phyloP scores from a whole-genome alignment of 2,113 vertebrate species.

The Speoplatyrhinus poulsoni region DNA sequence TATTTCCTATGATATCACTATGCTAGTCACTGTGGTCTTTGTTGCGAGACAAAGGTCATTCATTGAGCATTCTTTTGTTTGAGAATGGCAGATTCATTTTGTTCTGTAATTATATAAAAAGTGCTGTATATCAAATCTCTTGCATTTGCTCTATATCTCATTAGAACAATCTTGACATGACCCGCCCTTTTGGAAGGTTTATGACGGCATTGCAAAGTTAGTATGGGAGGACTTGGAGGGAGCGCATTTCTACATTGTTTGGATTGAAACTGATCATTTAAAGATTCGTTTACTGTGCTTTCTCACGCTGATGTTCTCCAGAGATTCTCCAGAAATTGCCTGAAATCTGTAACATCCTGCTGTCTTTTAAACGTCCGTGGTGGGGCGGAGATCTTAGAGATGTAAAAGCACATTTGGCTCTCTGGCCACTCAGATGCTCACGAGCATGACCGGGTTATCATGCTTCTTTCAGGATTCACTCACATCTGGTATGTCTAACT shows the following conservation, averaged over 20 bases:
- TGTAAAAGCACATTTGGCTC: slow-evolving; percentile 39
- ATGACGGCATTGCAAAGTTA: slow-evolving; percentile 8
- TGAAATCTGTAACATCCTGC: slow-evolving; percentile 67
- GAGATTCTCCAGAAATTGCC: slow-evolving; percentile 13
- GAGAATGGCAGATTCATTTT: slow-evolving; percentile 54
- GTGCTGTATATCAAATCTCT: slow-evolving; percentile 50
- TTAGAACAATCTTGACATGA: slow-evolving; percentile 30
- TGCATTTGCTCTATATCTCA: slow-evolving; percentile 44
- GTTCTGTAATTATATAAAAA: slow-evolving; percentile 38
- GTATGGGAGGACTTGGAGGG: slow-evolving; percentile 22
- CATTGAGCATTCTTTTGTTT: slow-evolving; percentile 46
- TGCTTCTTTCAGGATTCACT: slow-evolving; percentile 47
- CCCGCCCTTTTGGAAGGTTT: slow-evolving; percentile 23
- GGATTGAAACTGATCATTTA: slow-evolving; percentile 23
- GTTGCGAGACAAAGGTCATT: slow-evolving; percentile 42
- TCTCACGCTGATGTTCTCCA: slow-evolving; percentile 34
- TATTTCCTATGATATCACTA: slow-evolving; percentile 42
- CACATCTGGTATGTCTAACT: slow-evolving; percentile 63
- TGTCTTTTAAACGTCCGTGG: slow-evolving; percentile 44
- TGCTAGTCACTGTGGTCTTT: slow-evolving; percentile 31
- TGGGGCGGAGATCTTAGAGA: slow-evolving; percentile 45
- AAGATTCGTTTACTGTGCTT: slow-evolving; percentile 44
- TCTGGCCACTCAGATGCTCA: slow-evolving; percentile 47
- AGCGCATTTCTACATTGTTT: slow-evolving; percentile 33
- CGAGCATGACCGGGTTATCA: slow-evolving; percentile 45